Evolutionary conservation across 2,888 invertebrate genomes (phyloP).

Genomic region (Leptodirus hochenwartii): DNA sequence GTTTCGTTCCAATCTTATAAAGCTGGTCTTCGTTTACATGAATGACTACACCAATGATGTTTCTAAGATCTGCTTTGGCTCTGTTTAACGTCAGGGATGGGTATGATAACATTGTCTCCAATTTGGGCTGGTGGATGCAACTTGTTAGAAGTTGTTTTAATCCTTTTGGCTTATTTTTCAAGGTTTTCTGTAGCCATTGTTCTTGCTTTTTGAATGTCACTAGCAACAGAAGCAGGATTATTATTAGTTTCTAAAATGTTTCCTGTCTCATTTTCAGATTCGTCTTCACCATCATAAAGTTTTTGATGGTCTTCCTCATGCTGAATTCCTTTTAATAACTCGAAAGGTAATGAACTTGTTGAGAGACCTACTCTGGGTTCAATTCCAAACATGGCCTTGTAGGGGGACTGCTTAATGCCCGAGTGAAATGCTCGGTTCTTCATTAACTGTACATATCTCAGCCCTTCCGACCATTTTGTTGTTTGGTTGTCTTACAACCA

Average conservation of each 20-base stretch:
- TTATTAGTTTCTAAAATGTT: background rate
- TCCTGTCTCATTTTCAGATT: background rate
- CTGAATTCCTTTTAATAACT: constrained; percentile 9
- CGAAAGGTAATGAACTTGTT: constrained; percentile 10
- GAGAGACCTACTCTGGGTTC: constrained; percentile 11
- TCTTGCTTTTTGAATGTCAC: constrained; percentile 2
- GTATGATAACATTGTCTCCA: constrained; percentile 13
- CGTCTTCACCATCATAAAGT: background rate
- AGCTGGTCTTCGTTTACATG: constrained; percentile 11
- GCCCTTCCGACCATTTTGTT: constrained; percentile 23
- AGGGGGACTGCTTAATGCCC: constrained; percentile 17
- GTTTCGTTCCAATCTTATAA: constrained; percentile 5
- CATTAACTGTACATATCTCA: constrained; percentile 23
- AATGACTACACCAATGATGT: constrained; percentile 13
- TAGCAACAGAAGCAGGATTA: background rate
- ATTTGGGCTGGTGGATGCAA: constrained; percentile 10
- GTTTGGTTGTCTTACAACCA: constrained; percentile 22
- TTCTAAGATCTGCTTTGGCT: too few species aligned
- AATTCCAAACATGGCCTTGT: constrained; percentile 16
- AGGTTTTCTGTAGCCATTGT: background rate
- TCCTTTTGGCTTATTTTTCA: constrained; percentile 8
- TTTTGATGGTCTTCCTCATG: constrained; percentile 9
- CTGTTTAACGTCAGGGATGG: constrained; percentile 13
- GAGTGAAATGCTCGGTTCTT: constrained; percentile 23
- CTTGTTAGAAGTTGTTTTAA: constrained; percentile 10